Percentiles rank a stretch among this genome's conserved stretches.
Conservation (phyloP, 2,888 invertebrate genomes). For the Pimpla rufipes region DNA sequence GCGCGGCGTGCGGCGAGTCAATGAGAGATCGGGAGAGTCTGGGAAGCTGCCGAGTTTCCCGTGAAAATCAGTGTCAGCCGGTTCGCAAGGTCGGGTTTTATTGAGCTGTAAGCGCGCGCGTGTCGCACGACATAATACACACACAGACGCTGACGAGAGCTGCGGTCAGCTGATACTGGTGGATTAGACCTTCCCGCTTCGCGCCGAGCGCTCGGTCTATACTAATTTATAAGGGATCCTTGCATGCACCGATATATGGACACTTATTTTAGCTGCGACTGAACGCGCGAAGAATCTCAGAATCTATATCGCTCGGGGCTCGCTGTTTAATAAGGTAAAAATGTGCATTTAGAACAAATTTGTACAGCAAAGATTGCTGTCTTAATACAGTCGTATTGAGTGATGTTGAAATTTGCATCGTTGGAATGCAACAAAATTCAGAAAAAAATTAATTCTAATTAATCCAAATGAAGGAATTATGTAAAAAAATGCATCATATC, state of each 20-base stretch:
- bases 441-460: no score
- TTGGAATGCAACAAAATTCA: no score
- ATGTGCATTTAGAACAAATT: neutral
- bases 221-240: constrained; percentile 68
- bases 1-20: constrained; percentile 41
- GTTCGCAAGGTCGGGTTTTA: constrained; percentile 80
- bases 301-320: neutral
- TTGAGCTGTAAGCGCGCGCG: constrained; percentile 74
- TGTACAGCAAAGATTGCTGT: no score
- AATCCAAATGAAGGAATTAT: no score
- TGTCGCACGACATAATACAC: constrained; percentile 73
- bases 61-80: constrained; percentile 78
- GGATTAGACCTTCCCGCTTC: constrained; percentile 14
- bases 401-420: no score
- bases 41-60: constrained; percentile 69
- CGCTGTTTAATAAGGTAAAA: constrained; percentile 14
- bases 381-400: no score
- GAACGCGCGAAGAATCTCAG: constrained; percentile 10
- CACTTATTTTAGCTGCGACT: neutral
- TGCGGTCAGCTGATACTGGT: neutral
- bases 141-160: constrained; percentile 67
- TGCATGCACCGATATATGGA: constrained; percentile 5
- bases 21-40: constrained; percentile 48
- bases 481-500: no score
- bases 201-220: constrained; percentile 49